These are phyloP conservation scores for Trissolcus basalis DNA, from an alignment of 1,140 invertebrate species.

Conservation along the genomic window DNA sequence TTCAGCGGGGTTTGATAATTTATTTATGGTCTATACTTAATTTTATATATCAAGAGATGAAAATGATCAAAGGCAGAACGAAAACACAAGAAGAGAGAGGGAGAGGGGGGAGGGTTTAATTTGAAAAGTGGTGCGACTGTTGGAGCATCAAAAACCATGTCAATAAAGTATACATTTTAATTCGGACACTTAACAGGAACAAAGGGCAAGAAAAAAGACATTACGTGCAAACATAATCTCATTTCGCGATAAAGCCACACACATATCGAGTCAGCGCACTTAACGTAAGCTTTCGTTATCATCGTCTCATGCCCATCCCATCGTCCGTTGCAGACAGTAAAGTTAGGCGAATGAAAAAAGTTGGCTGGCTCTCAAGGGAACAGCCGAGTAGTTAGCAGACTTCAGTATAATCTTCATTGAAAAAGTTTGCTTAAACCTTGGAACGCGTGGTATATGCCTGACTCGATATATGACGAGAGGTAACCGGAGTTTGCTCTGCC, in stretches of 20 bases:
- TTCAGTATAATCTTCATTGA: constrained; percentile 75
- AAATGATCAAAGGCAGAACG: too few species aligned
- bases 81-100: too few species aligned
- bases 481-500: constrained; percentile 55
- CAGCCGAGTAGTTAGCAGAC: constrained; percentile 70
- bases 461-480: constrained; percentile 65
- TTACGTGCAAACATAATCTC: constrained; percentile 53
- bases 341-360: constrained; percentile 74
- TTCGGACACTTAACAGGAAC: constrained; percentile 31
- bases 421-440: constrained; percentile 74
- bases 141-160: constrained; percentile 4
- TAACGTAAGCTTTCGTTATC: constrained; percentile 52
- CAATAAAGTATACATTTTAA: constrained; percentile 17
- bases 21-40: too few species aligned
- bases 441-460: constrained; percentile 63
- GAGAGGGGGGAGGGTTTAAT: neutral
- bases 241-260: constrained; percentile 51
- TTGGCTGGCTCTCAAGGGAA: constrained; percentile 70
- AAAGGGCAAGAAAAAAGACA: constrained; percentile 39
- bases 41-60: too few species aligned
- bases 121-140: neutral
- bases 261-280: constrained; percentile 54
- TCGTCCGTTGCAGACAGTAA: constrained; percentile 62
- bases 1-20: too few species aligned
- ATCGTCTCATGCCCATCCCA: constrained; percentile 56